Evolutionary conservation across 2,797 vertebrate species (phyloP), one percentile per base, ranked within the genome.

Genomic region (Gadopsis marmoratus): DNA sequence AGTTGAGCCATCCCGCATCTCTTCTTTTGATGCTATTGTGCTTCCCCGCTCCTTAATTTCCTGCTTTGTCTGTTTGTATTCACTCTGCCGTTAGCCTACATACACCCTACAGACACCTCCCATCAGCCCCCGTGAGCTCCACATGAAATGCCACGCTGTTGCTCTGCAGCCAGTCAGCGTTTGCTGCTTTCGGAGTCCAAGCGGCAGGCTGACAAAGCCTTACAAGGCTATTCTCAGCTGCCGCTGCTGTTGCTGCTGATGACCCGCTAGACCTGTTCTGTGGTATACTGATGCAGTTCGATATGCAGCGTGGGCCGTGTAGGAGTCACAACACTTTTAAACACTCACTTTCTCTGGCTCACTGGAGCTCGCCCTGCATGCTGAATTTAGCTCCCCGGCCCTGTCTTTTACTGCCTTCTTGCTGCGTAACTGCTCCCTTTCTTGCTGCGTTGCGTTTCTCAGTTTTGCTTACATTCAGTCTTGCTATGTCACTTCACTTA

Each of bases 141-240:
- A 78, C 84, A 85, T 88, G 83, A 92, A 92, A 88, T 81, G 53
- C 41, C 78, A 62, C 76, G 41, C 70, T 84, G 83, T 78, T 77
- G 73, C 82, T 87, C 68, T 81, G 76, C 82, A 87, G 80, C 84
- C 81, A 74, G 83, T 69, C 87, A 79, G 74, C 58, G 76, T 84
- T 75, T 77, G 74, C 80, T 85, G 76, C 84, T 91, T 77, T 75
- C n/a, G 79, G 88, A 85, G 85, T 85, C 82, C 76, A 31, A 87
- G 80, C 86, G 86, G 79, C 88, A 76, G 73, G 82, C 85, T 83
- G 85, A 86, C 88, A 89, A 63, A 89, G 89, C 90, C 92, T 92
- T 92, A 93, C 89, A 92, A 89, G 90, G 89, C 91, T 93, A 93
- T 93, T 93, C 91, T 93, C 82, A 91, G 89, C 88, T 78, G 84